Evolutionary conservation across 2,888 invertebrate species (phyloP), one percentile per base, ranked within the genome.

Genomic region (Scelioninae gen. 1): DNA sequence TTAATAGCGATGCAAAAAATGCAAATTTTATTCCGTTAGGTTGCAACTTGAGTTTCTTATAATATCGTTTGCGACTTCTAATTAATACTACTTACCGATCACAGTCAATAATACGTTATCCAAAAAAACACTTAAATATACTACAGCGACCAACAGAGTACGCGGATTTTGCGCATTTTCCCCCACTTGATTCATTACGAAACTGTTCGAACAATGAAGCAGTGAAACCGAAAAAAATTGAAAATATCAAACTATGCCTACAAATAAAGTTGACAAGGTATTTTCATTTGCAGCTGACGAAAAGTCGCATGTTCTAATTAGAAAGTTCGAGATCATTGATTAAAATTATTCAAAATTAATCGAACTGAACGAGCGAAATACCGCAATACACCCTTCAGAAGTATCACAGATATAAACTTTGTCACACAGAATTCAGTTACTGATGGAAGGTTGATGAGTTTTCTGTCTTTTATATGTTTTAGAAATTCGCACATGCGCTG

Each of bases 81-180:
- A 2, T 23, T 4, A 5, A 16, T 53, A 56, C n/a, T n/a, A 93
- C 95, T 95, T 93, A 98, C 98, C 98, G 62, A 98, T 95, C 43
- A 97, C 96, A 40, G 98, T 98, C 56, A 98, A 94, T 23, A 98
- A 94, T 83, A 97, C 95, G 92, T 72, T 98, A 93, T 98, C 98
- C 91, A 96, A 92, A 88, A 97, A 94, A 90, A 97, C 94, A 0
- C 96, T 95, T 81, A 96, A 92, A 91, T 97, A 97, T 66, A 96
- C 95, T 80, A 95, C 93, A 29, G 93, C 86, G 72, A 95, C 94
- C 63, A 93, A 88, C 49, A 93, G 84, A 56, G 92, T 84, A 82
- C 92, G 92, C 5, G 91, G 89, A 75, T 89, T 86, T 82, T 87
- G 86, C 16, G 80, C 53, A 31, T 82, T 76, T 51, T 84, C 85